Evolutionary conservation across 2,888 invertebrate genomes (phyloP).

Genomic region (Mesorhabditis belari): DNA sequence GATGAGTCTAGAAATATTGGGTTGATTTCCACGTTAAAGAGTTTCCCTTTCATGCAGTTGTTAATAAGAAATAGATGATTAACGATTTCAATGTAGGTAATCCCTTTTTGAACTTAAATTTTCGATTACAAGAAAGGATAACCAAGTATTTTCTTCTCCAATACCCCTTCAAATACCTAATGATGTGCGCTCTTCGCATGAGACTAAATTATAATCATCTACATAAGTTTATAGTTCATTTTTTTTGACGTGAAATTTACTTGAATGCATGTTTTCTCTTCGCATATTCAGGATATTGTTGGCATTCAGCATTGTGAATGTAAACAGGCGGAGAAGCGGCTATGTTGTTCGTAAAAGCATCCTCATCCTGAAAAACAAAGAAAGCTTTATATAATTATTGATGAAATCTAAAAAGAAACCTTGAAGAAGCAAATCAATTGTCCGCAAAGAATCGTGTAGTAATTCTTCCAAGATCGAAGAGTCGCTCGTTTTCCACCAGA

Average conservation of each 20-base stretch:
- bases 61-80: too few relatives aligned
- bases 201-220: neutral
- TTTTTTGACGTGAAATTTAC: too few relatives aligned
- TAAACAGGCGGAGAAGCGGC: slow-evolving; percentile 55
- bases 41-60: too few relatives aligned
- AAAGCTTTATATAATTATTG: neutral
- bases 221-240: neutral
- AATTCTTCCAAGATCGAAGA: slow-evolving; percentile 87
- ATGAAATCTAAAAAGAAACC: neutral
- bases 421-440: slow-evolving; percentile 96
- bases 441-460: slow-evolving; percentile 89
- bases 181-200: neutral
- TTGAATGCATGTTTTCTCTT: slow-evolving; percentile 85
- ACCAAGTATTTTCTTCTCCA: neutral
- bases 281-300: slow-evolving; percentile 83
- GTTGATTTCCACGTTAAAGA: neutral
- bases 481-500: slow-evolving; percentile 88
- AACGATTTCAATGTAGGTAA: neutral
- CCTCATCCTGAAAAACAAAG: slow-evolving; percentile 61
- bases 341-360: slow-evolving; percentile 79
- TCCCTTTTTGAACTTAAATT: too few relatives aligned
- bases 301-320: slow-evolving; percentile 69
- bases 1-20: slow-evolving; percentile 62
- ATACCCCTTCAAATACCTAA: neutral
- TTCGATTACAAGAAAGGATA: too few relatives aligned